Percentiles rank a stretch among this genome's conserved stretches.
phyloP scores from a whole-genome alignment of 37 sponge, comb jelly and placozoan species.

The Dysidea cf. avara region DNA sequence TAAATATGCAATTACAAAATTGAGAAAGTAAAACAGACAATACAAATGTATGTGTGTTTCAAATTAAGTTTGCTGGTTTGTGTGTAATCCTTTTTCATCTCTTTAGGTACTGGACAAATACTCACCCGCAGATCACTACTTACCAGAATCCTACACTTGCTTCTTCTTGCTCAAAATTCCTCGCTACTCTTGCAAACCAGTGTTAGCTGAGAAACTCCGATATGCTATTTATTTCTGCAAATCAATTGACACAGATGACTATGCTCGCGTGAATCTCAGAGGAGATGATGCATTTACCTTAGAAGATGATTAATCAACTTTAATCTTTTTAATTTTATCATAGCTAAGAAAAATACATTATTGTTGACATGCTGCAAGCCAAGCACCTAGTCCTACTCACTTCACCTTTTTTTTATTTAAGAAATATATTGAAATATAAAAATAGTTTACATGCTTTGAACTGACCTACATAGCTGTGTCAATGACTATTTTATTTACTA shows the following conservation, averaged over 20 bases:
- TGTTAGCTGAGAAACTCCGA: slow-evolving; percentile 86
- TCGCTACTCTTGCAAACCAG: slow-evolving; percentile 89
- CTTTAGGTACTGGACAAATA: slow-evolving; percentile 87
- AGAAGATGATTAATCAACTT: slow-evolving; percentile 8
- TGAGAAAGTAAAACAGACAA: no score
- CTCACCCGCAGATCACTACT: slow-evolving; percentile 87
- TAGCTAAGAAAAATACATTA: no score
- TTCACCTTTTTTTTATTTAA: no score
- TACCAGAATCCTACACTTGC: slow-evolving; percentile 97
- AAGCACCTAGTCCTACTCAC: no score
- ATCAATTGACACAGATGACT: slow-evolving; percentile 97
- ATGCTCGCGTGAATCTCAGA: slow-evolving; percentile 83
- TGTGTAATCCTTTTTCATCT: background rate
- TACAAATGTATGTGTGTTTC: no score
- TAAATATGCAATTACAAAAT: no score
- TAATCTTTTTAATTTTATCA: background rate
- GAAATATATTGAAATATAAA: no score
- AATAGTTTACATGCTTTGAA: no score
- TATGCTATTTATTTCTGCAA: slow-evolving; percentile 98
- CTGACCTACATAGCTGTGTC: no score
- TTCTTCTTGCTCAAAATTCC: slow-evolving; percentile 97
- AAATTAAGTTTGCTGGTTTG: background rate
- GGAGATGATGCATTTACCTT: slow-evolving; percentile 43
- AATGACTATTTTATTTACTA: no score
- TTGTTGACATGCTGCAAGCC: no score